phyloP scores from a whole-genome alignment of 1,140 invertebrate species.

The Drosophila dunni region DNA sequence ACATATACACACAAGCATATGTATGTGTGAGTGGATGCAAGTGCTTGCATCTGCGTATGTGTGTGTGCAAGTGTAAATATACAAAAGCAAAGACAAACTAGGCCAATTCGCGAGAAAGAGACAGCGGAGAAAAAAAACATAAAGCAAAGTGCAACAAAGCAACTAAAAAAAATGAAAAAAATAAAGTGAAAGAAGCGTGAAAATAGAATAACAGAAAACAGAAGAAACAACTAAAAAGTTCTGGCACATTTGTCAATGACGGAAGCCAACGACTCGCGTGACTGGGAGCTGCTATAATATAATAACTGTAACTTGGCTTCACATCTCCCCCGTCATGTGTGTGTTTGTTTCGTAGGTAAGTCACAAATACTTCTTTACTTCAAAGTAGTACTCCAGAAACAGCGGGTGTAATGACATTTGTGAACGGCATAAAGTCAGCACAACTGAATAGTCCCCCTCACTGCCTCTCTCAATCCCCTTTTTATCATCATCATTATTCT shows the following conservation, averaged over 20 bases:
- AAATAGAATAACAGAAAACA: conserved; percentile 38
- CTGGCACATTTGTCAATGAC: conserved; percentile 77
- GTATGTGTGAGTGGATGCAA: not conserved
- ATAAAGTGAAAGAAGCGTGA: conserved; percentile 15
- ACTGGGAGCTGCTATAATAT: conserved; percentile 33
- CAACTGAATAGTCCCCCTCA: conserved; percentile 7
- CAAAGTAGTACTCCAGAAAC: conserved; percentile 59
- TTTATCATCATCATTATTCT: conserved; percentile 33
- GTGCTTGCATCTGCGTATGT: conserved; percentile 8
- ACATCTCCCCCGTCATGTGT: not conserved
- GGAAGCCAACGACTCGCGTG: conserved; percentile 68
- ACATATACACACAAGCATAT: conserved; percentile 5
- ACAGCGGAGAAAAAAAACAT: conserved; percentile 30
- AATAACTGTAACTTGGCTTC: conserved; percentile 22
- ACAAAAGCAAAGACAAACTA: conserved; percentile 66
- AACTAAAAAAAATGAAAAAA: conserved; percentile 23
- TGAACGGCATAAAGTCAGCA: conserved; percentile 71
- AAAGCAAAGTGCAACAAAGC: conserved; percentile 47
- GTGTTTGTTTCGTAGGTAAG: conserved; percentile 36
- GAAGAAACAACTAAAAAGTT: conserved; percentile 51
- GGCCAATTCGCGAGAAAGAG: conserved; percentile 65
- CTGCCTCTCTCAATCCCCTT: conserved; percentile 1
- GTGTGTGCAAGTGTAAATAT: conserved; percentile 24
- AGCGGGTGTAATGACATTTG: conserved; percentile 80
- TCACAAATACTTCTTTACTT: conserved; percentile 48